These are phyloP conservation scores for Archaeoteleia sp. DNA, from an alignment of 2,888 invertebrate genomes.

Conservation along the genomic window DNA sequence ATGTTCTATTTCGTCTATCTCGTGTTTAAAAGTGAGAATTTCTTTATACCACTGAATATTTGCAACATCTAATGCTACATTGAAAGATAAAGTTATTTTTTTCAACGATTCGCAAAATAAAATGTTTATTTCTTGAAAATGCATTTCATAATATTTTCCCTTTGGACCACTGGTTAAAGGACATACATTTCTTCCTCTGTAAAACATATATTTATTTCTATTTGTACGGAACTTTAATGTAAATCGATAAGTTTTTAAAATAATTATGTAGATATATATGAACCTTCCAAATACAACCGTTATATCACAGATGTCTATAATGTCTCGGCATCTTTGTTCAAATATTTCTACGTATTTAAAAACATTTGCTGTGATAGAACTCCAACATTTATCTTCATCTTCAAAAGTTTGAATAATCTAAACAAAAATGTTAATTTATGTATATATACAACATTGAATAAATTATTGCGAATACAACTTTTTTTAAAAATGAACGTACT, in stretches of 20 bases:
- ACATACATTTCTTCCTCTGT: conserved; percentile 26
- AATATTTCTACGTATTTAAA: conserved; percentile 78
- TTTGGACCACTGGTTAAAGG: conserved; percentile 44
- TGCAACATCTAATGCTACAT: conserved; percentile 36
- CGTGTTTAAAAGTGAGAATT: conserved; percentile 19
- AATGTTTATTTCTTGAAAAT: conserved; percentile 33
- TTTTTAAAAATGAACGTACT: conserved; percentile 20
- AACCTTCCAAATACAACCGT: conserved; percentile 77
- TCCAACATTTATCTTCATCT: conserved; percentile 73
- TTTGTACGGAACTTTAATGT: neutral
- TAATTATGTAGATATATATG: neutral
- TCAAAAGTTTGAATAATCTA: conserved; percentile 37
- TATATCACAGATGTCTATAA: conserved; percentile 77
- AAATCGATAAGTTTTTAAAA: neutral
- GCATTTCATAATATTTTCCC: conserved; percentile 36
- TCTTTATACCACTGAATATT: conserved; percentile 30
- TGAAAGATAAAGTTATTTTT: conserved; percentile 26
- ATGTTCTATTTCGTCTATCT: conserved; percentile 26
- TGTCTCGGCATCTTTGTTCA: conserved; percentile 77
- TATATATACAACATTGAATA: neutral
- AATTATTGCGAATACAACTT: neutral
- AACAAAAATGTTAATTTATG: conserved; percentile 7
- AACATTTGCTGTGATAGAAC: conserved; percentile 75
- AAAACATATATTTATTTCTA: conserved; percentile 2
- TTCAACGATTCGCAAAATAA: conserved; percentile 30